Conservation (phyloP, 2,888 invertebrate species). For the Stenichneumon culpator region DNA sequence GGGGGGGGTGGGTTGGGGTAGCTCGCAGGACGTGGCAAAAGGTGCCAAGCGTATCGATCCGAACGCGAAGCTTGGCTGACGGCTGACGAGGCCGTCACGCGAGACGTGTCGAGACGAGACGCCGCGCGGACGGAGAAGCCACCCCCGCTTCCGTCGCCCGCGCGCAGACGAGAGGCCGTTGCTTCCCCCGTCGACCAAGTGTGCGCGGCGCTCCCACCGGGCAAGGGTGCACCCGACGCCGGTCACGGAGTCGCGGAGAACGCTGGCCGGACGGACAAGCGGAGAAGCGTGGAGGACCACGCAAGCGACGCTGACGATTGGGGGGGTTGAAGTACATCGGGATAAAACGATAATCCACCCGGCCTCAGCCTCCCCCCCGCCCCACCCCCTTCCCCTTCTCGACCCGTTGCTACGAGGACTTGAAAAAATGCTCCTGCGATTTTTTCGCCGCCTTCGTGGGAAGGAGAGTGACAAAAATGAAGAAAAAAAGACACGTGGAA, state of each 20-base stretch:
- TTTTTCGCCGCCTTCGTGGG: constrained; percentile 47
- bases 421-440: constrained; percentile 75
- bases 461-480: background rate
- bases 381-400: background rate
- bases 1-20: constrained; percentile 69
- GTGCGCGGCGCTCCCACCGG: constrained; percentile 59
- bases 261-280: constrained; percentile 68
- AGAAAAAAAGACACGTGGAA: background rate
- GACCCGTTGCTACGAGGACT: constrained; percentile 82
- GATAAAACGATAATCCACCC: constrained; percentile 16
- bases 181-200: constrained; percentile 27
- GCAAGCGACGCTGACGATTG: constrained; percentile 32
- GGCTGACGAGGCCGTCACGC: constrained; percentile 85
- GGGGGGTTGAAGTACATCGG: constrained; percentile 53
- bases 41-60: constrained; percentile 85
- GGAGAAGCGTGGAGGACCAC: constrained; percentile 55
- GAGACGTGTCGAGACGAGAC: constrained; percentile 84
- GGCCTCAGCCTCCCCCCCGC: background rate
- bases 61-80: constrained; percentile 83
- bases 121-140: constrained; percentile 78
- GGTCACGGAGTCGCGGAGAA: constrained; percentile 70
- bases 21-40: constrained; percentile 71
- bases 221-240: constrained; percentile 63
- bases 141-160: constrained; percentile 69
- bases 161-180: constrained; percentile 36